phyloP scores from a whole-genome alignment of 2,797 vertebrate species.

The Pyrocephalus nanus region DNA sequence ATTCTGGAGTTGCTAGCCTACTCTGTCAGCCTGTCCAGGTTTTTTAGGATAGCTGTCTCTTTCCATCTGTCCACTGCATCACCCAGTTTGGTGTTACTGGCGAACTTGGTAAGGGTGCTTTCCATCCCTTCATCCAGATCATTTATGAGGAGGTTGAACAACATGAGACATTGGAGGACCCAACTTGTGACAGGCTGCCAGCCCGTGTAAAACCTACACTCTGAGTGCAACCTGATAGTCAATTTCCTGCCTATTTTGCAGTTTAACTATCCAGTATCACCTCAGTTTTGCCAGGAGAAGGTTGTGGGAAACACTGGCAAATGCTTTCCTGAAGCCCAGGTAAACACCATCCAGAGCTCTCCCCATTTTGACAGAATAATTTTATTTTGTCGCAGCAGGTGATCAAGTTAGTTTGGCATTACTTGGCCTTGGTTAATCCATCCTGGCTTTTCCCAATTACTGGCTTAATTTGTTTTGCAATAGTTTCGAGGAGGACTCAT shows the following conservation, averaged over 20 bases:
- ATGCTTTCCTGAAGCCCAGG: background rate
- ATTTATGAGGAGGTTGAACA: background rate
- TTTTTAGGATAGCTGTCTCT: background rate
- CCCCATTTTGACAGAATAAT: background rate
- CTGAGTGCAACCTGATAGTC: background rate
- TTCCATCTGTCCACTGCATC: background rate
- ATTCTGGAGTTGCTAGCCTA: background rate
- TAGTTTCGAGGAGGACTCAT: background rate
- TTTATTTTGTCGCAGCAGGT: background rate
- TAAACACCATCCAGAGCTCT: background rate
- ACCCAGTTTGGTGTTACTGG: background rate
- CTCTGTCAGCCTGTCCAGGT: background rate
- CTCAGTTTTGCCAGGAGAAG: background rate
- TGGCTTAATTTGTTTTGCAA: background rate
- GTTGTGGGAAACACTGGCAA: background rate
- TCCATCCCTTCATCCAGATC: background rate
- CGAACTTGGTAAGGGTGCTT: background rate
- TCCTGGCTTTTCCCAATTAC: background rate
- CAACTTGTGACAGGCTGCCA: background rate
- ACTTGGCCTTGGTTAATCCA: background rate
- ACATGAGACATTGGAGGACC: background rate
- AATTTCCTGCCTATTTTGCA: background rate
- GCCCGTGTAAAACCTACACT: background rate
- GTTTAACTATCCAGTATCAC: background rate
- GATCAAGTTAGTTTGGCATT: background rate